Base-by-base conservation (phyloP, 2,113 vertebrate genomes). In the Irena cyanogastra region DNA sequence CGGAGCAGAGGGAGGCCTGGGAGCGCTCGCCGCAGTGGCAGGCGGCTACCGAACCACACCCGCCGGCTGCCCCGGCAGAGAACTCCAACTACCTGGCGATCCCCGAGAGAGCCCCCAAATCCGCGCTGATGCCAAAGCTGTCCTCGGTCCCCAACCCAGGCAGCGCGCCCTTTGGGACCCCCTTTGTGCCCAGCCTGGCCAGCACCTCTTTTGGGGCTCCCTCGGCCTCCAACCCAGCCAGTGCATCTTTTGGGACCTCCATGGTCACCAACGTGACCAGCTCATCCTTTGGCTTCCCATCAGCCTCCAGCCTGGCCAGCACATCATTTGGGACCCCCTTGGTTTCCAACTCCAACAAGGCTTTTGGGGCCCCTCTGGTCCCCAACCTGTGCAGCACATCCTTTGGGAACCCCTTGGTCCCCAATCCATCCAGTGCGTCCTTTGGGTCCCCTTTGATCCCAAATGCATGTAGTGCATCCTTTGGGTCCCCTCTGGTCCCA, bases 41-140 rank as follows among this genome's bases (percentile, higher is more conserved):
- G 0, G 49, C 11, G 23, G 72, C 59, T 47, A 5, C 82, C 0
- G 96, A 97, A 80, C 90, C 91, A 1, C 26, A 41, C 31, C 81
- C 24, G 11, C 61, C 92, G 5, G 22, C 89, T 26, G 54, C 50
- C 60, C 80, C 24, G 0, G 30, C 61, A 0, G 96, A 96, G 42
- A 96, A 78, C 45, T 70, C 93, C 84, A 97, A 64, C 94, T 97
- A 97, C 71, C 52, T 97, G 65, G 93, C 97, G 13, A 97, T 97
- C 60, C 96, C 97, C 4, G 53, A 66, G 72, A 96, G 90, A 94
- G n/a, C 19, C 39, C 63, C 87, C 45, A 91, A 7, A 83, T 14
- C 90, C 42, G 52, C 63, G 2, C 37, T 49, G 0, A 21, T 65
- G 66, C 92, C 95, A 42, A 83, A 82, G 70, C 44, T 42, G 57